Evolutionary conservation across 2,113 vertebrate genomes (phyloP), one percentile per base, ranked within the genome.

Genomic region (Aegotheles bennettii): DNA sequence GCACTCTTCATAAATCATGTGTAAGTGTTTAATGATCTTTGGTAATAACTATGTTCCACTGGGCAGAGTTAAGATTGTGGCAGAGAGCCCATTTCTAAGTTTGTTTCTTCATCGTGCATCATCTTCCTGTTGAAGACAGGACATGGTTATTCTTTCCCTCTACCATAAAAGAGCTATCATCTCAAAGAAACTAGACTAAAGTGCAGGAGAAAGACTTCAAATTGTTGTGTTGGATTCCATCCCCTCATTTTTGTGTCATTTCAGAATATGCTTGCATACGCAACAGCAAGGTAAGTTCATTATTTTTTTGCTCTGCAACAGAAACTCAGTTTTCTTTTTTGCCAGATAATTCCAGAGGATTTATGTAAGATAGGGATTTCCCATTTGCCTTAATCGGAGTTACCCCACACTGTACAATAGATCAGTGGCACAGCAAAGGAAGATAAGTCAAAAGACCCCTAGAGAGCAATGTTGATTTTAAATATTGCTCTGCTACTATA

Each of bases 381-480:
- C 85, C 48, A 51, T 94, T 90, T 93, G 67, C 71, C 35, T 94
- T 90, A 88, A 70, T 56, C 71, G 78, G 50, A 91, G 59, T 67
- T 95, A 86, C 50, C 59, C 78, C 2, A 7, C 47, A 13, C 71
- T 56, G 59, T 36, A 91, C 68, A 88, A 56, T 43, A 77, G 51
- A 95, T 83, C 1, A 40, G 63, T 87, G 43, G 59, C 60, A 63
- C 9, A 59, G 33, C 7, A 18, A 77, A 70, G 23, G 35, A 80
- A 77, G 71, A 67, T 84, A 93, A 92, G 82, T 92, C 82, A 91
- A 70, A 95, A 90, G 79, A 92, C 9, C 79, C 75, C 85, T 83
- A 67, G 93, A 91, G 79, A 88, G 84, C 67, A 90, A 87, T 93
- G 84, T 40, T 95, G 75, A 77, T 95, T 94, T 95, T 70, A 94